These are phyloP conservation scores for Platycercus adscitus DNA, from an alignment of 2,113 vertebrate species.

Conservation along the genomic window DNA sequence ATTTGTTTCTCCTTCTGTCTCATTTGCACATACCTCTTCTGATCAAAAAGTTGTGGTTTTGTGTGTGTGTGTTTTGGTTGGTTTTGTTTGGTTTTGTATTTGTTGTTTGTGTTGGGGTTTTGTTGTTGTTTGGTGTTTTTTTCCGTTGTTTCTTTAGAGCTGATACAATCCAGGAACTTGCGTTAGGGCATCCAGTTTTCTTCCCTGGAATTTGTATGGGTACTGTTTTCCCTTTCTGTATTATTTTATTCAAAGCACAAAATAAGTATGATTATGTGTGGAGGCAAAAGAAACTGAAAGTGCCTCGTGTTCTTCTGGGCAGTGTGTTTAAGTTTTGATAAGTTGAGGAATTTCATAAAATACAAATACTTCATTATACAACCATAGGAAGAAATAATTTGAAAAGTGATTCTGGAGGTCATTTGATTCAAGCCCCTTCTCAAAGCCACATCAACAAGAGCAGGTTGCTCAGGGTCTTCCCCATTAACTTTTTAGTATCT, in stretches of 20 bases:
- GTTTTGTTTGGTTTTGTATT: not conserved
- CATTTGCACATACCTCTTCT: not conserved
- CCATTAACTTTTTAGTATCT: not conserved
- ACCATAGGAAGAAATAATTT: not conserved
- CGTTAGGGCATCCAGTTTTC: not conserved
- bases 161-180: not conserved
- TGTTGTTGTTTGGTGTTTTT: not conserved
- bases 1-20: not conserved
- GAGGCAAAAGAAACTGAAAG: not conserved
- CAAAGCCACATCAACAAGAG: not conserved
- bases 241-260: not conserved
- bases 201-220: not conserved
- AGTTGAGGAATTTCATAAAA: not conserved
- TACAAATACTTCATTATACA: not conserved
- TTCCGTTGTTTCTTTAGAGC: not conserved
- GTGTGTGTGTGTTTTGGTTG: not conserved
- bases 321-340: not conserved
- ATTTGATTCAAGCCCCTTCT: not conserved
- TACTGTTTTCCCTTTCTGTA: not conserved
- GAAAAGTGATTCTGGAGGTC: not conserved
- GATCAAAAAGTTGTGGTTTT: not conserved
- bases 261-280: not conserved
- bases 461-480: not conserved
- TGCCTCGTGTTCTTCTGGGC: not conserved
- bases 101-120: accelerated